A percentile compares a stretch with the other conserved stretches of the same genome.
These are phyloP conservation scores for Vombatus ursinus DNA, from an alignment of 2,113 vertebrate species.

Conservation along the genomic window DNA sequence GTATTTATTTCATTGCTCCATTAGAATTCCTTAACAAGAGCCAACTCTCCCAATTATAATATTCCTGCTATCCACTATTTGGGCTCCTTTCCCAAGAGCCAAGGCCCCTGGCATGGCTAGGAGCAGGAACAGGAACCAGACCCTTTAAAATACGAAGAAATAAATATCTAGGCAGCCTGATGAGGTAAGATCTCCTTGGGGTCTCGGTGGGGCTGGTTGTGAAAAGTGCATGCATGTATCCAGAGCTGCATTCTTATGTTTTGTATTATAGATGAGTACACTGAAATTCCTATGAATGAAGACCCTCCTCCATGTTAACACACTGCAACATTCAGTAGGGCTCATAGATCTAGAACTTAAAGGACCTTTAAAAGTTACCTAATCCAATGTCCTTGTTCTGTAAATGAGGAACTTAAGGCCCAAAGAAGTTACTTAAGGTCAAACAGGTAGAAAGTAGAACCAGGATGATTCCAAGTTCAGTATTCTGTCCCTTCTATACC, in stretches of 20 bases:
- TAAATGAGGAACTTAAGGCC: neutral
- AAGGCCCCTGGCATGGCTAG: rapidly evolving
- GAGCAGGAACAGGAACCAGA: neutral
- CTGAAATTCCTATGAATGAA: neutral
- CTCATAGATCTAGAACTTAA: neutral
- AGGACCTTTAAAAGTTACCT: neutral
- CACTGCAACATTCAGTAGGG: neutral
- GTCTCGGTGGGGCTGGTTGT: neutral
- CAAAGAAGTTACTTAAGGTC: neutral
- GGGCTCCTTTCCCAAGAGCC: neutral
- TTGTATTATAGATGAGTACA: neutral
- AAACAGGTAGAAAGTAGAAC: neutral
- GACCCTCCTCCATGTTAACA: neutral
- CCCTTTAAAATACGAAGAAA: constrained; percentile 59
- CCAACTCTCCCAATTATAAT: constrained; percentile 59
- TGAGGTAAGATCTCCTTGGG: constrained; percentile 54
- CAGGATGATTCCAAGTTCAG: neutral
- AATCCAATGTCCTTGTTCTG: neutral
- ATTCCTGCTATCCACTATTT: constrained; percentile 6
- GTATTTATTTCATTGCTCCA: constrained; percentile 84
- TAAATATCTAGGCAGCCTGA: constrained; percentile 71
- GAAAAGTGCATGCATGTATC: neutral
- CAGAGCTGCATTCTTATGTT: no score
- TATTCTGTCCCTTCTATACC: neutral
- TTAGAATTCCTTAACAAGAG: constrained; percentile 82